A percentile compares a stretch with the other conserved stretches of the same genome.
Evolutionary conservation across 2,888 invertebrate species (phyloP).

Genomic region (Allygus modestus): DNA sequence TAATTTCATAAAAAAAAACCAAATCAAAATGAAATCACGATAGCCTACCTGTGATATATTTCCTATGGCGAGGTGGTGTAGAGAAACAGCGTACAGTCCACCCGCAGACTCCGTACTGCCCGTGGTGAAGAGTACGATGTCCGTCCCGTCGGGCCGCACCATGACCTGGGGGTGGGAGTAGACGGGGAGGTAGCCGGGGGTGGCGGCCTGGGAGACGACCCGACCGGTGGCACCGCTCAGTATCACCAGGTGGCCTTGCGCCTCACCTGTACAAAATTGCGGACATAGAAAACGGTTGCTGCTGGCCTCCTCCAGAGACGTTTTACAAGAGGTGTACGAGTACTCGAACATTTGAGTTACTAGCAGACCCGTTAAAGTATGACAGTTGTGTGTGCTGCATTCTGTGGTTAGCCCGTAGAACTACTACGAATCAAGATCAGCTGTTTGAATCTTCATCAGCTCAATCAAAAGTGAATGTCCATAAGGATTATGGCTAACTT

Average conservation of each 20-base stretch:
- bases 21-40: too few relatives aligned
- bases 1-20: too few relatives aligned
- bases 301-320: too few relatives aligned
- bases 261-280: constrained; percentile 35
- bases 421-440: too few relatives aligned
- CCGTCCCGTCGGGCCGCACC: constrained; percentile 79
- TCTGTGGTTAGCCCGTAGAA: too few relatives aligned
- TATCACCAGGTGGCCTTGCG: constrained; percentile 81
- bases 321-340: too few relatives aligned
- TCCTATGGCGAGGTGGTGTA: constrained; percentile 78
- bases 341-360: too few relatives aligned
- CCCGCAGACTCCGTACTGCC: constrained; percentile 86
- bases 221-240: constrained; percentile 84
- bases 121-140: constrained; percentile 83
- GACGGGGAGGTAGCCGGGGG: constrained; percentile 82
- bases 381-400: too few relatives aligned
- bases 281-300: not conserved
- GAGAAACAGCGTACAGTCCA: constrained; percentile 81
- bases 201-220: constrained; percentile 79
- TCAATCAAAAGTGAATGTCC: too few relatives aligned
- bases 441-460: too few relatives aligned
- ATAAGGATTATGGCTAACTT: too few relatives aligned
- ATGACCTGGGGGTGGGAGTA: constrained; percentile 86
- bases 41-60: constrained; percentile 73
- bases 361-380: too few relatives aligned